phyloP scores from a whole-genome alignment of 2,113 vertebrate genomes.

The Ammodramus savannarum region DNA sequence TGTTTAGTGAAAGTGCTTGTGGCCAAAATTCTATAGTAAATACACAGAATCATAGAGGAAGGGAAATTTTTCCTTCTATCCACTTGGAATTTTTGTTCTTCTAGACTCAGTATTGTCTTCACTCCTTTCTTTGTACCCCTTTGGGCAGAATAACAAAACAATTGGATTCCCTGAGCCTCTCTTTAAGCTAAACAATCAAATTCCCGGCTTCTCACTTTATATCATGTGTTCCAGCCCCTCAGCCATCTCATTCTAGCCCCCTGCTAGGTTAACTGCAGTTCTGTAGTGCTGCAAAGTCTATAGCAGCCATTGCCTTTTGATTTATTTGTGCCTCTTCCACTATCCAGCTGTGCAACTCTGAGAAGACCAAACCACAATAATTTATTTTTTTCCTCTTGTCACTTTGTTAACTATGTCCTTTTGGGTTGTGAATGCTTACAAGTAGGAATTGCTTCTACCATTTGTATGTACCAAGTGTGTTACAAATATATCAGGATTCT shows the following conservation, averaged over 20 bases:
- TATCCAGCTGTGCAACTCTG: neutral
- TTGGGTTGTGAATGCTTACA: neutral
- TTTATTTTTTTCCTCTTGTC: neutral
- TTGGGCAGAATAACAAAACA: neutral
- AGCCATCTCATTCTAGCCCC: neutral
- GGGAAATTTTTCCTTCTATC: neutral
- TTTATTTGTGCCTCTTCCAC: neutral
- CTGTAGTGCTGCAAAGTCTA: neutral
- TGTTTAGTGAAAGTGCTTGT: neutral
- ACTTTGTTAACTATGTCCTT: neutral
- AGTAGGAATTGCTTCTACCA: neutral
- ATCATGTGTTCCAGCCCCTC: neutral
- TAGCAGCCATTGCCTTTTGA: neutral
- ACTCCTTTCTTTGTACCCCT: fast-evolving
- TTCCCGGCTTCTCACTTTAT: neutral
- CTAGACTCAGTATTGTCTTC: neutral
- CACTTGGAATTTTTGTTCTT: neutral
- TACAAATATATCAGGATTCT: neutral
- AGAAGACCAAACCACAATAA: neutral
- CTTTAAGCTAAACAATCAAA: neutral
- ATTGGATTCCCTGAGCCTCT: fast-evolving
- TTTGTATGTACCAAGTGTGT: neutral
- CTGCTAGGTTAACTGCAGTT: neutral
- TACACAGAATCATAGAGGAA: neutral
- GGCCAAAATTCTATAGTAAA: neutral